Evolutionary conservation across 2,888 invertebrate species (phyloP).

Genomic region (Aspidiotus destructor): DNA sequence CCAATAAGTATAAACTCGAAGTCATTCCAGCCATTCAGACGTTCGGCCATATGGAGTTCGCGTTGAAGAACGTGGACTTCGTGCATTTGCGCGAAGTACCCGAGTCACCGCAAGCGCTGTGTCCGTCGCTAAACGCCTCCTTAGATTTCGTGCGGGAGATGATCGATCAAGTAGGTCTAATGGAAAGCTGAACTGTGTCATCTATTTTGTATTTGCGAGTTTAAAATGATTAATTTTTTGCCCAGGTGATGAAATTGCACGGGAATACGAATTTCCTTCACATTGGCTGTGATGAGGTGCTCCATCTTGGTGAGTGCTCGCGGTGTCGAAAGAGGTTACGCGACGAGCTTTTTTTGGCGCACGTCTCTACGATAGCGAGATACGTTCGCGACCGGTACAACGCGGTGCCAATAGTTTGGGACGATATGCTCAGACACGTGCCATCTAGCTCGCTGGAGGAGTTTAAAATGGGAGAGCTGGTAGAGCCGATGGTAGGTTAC

Average conservation of each 20-base stretch:
- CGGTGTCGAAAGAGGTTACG: conserved; percentile 48
- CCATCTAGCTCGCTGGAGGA: conserved; percentile 51
- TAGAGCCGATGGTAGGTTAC: conserved; percentile 57
- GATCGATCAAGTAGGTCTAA: conserved; percentile 54
- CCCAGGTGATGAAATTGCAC: conserved; percentile 43
- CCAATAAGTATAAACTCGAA: conserved; percentile 51
- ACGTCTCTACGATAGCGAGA: conserved; percentile 52
- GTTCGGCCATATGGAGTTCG: conserved; percentile 67
- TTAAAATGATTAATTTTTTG: neutral
- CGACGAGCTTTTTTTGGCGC: conserved; percentile 53
- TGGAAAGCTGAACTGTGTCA: neutral
- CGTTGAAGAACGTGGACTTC: conserved; percentile 56
- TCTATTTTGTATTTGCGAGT: neutral
- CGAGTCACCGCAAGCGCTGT: conserved; percentile 59
- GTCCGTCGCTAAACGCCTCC: conserved; percentile 56
- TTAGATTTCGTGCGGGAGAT: conserved; percentile 55
- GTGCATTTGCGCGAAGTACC: conserved; percentile 55
- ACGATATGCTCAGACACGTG: conserved; percentile 65
- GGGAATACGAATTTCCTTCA: conserved; percentile 49
- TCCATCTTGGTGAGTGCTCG: conserved; percentile 58
- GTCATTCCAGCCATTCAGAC: conserved; percentile 67
- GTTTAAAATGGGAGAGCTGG: conserved; percentile 53
- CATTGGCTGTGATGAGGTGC: conserved; percentile 67
- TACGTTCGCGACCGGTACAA: conserved; percentile 53
- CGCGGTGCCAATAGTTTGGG: conserved; percentile 62